Evolutionary conservation across 2,797 vertebrate genomes (phyloP).

Genomic region (Pseudomugil tenellus): DNA sequence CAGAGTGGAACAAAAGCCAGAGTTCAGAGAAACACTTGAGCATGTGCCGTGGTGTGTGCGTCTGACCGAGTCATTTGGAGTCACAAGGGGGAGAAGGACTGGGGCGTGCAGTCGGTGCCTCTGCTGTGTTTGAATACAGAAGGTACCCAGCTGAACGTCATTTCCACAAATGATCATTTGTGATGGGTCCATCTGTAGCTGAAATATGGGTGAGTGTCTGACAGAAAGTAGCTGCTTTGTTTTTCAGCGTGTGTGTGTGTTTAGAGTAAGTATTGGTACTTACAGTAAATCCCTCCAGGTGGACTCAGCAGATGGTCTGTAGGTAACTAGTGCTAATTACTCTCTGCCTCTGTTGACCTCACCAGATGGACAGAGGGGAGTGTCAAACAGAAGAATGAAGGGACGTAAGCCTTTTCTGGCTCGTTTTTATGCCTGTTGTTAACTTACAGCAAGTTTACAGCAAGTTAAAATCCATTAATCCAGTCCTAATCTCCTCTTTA

Average conservation of each 20-base stretch:
- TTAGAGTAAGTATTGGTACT: constrained; percentile 30
- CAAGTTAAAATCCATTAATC: constrained; percentile 42
- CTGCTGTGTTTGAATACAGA: constrained; percentile 54
- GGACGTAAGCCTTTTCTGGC: constrained; percentile 24
- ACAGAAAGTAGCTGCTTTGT: constrained; percentile 20
- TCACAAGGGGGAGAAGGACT: constrained; percentile 29
- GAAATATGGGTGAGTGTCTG: constrained; percentile 73
- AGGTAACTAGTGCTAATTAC: constrained; percentile 72
- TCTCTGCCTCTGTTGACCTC: constrained; percentile 67
- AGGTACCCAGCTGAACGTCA: constrained; percentile 33
- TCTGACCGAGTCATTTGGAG: constrained; percentile 54
- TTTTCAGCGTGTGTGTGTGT: constrained; percentile 11
- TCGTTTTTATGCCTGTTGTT: constrained; percentile 43
- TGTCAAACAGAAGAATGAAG: constrained; percentile 34
- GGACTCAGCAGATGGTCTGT: constrained; percentile 70
- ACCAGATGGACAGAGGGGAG: constrained; percentile 67
- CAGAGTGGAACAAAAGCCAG: constrained; percentile 83
- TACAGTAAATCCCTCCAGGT: constrained; percentile 58
- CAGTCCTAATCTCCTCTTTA: neutral
- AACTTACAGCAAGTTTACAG: constrained; percentile 50
- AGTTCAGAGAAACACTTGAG: constrained; percentile 77
- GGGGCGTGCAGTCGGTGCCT: constrained; percentile 35
- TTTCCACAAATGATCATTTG: constrained; percentile 35
- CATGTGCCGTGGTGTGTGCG: constrained; percentile 62
- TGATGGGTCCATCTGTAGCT: constrained; percentile 53